These are phyloP conservation scores for Hemichromis elongatus DNA, from an alignment of 2,113 vertebrate species.

Conservation along the genomic window DNA sequence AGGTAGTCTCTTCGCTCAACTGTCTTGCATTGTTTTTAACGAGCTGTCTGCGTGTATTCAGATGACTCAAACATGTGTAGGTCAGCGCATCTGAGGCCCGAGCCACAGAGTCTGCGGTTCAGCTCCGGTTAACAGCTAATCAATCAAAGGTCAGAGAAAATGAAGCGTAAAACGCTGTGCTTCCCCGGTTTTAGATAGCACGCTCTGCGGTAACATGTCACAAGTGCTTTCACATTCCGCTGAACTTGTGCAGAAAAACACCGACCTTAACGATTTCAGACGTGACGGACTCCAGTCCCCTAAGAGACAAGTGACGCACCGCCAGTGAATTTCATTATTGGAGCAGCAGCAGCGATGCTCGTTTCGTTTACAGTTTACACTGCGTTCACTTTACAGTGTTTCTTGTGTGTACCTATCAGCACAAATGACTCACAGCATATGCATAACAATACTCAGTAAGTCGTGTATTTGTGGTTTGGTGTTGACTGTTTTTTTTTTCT, in stretches of 20 bases:
- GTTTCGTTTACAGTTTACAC: background rate
- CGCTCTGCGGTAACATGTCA: background rate
- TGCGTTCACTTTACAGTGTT: background rate
- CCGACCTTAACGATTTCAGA: background rate
- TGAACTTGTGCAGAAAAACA: background rate
- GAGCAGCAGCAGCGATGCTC: background rate
- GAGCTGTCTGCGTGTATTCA: background rate
- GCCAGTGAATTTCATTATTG: background rate
- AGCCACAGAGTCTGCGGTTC: background rate
- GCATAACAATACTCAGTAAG: background rate
- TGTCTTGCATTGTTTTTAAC: background rate
- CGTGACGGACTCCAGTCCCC: background rate
- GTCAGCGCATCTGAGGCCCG: background rate
- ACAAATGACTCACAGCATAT: background rate
- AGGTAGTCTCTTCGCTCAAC: background rate
- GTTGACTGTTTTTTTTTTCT: background rate
- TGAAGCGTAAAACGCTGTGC: slow-evolving; percentile 19
- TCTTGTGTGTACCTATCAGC: background rate
- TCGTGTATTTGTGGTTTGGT: background rate
- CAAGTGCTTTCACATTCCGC: background rate
- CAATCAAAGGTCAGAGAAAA: background rate
- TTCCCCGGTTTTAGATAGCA: background rate
- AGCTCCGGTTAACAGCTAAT: background rate
- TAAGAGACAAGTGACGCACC: slow-evolving; percentile 31
- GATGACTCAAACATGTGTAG: background rate